Percentiles rank a stretch among this genome's conserved stretches.
phyloP scores from a whole-genome alignment of 2,888 invertebrate genomes.

The Nomada goodeniana region DNA sequence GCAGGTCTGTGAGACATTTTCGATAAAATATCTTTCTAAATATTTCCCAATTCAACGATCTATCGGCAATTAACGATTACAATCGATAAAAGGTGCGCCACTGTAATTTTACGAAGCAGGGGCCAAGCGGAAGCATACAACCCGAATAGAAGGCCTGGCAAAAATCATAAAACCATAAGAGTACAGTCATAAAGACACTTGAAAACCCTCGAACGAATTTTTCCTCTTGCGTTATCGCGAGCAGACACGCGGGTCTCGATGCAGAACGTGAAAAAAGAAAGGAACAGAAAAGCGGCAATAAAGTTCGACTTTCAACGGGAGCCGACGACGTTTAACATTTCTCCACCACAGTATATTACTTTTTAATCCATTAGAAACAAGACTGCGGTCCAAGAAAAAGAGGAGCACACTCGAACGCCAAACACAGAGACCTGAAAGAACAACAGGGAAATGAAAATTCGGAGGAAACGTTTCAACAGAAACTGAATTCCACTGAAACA shows the following conservation, averaged over 20 bases:
- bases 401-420: too few relatives aligned
- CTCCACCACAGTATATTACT: too few relatives aligned
- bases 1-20: too few relatives aligned
- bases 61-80: neutral
- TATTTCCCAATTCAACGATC: too few relatives aligned
- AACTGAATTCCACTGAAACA: too few relatives aligned
- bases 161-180: slow-evolving; percentile 6
- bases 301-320: slow-evolving; percentile 26
- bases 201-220: slow-evolving; percentile 6
- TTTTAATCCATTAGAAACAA: too few relatives aligned
- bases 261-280: neutral
- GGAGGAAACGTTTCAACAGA: too few relatives aligned
- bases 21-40: neutral
- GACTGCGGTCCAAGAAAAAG: too few relatives aligned
- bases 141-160: neutral
- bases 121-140: neutral
- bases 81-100: neutral
- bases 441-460: too few relatives aligned
- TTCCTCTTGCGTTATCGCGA: slow-evolving; percentile 28
- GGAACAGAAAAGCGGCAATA: slow-evolving; percentile 9
- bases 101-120: neutral
- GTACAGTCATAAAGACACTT: slow-evolving; percentile 29
- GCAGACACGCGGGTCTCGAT: slow-evolving; percentile 24
- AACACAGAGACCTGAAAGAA: too few relatives aligned
- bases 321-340: slow-evolving; percentile 17